phyloP scores from a whole-genome alignment of 2,797 vertebrate species.

The Pseudotriccus pelzelni region DNA sequence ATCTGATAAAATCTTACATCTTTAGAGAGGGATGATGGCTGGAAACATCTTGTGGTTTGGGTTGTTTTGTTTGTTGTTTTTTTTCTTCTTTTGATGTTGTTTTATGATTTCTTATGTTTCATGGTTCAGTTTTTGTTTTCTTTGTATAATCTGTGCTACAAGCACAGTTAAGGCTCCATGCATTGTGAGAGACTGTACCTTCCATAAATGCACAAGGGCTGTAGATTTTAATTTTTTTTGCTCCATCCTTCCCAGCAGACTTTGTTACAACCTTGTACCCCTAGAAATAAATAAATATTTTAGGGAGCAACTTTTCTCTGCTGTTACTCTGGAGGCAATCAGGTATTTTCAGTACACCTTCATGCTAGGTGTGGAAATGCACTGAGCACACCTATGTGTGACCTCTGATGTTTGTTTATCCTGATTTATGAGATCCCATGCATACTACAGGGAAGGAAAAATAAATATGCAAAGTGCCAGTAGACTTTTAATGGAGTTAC shows the following conservation, averaged over 20 bases:
- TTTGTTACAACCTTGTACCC: not conserved
- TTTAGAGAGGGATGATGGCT: not conserved
- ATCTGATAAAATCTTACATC: not conserved
- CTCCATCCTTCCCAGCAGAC: not conserved
- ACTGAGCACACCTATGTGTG: conserved; percentile 3
- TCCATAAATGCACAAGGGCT: not conserved
- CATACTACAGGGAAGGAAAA: conserved; percentile 74
- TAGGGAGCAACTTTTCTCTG: not conserved
- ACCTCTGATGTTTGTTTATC: conserved; percentile 77
- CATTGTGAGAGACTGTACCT: not conserved
- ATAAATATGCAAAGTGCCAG: conserved; percentile 80
- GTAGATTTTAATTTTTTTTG: not conserved
- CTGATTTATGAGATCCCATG: conserved; percentile 76
- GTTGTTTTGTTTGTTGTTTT: not conserved
- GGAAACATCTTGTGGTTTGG: not conserved
- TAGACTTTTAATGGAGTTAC: conserved; percentile 80
- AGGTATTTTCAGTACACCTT: not conserved
- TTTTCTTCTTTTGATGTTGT: not conserved
- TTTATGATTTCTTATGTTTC: not conserved
- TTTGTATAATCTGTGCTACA: not conserved
- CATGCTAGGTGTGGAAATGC: not conserved
- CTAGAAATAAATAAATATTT: not conserved
- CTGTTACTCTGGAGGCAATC: not conserved
- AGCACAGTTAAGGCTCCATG: not conserved
- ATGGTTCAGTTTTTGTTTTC: not conserved